Conservation (phyloP, 37 sponge, comb jelly and placozoan genomes). For the Petrosia ficiformis region DNA sequence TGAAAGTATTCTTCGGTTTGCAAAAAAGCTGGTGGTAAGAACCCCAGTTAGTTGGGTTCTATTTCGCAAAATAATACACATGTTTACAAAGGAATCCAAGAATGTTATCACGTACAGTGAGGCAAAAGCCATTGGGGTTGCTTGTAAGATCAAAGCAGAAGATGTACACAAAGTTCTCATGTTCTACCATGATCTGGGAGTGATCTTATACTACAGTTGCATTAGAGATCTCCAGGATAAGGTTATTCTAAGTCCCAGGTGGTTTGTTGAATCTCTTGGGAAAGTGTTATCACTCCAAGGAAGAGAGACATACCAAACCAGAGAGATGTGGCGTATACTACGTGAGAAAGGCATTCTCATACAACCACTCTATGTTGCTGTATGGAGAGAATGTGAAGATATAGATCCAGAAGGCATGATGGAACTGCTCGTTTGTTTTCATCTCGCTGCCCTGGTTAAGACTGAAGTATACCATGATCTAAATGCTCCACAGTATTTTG, state of each 20-base stretch:
- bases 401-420: not conserved
- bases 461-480: too few relatives aligned
- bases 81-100: slow-evolving; percentile 6
- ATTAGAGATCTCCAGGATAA: not conserved
- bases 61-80: slow-evolving; percentile 33
- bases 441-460: too few relatives aligned
- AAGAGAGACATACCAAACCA: not conserved
- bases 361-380: too few relatives aligned
- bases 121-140: slow-evolving; percentile 2
- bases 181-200: slow-evolving; percentile 54
- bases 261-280: slow-evolving; percentile 37
- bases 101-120: too few relatives aligned
- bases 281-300: slow-evolving; percentile 26
- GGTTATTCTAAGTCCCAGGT: slow-evolving; percentile 36
- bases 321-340: not conserved
- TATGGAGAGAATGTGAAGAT: too few relatives aligned
- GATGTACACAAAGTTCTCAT: too few relatives aligned
- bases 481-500: not conserved
- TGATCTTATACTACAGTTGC: slow-evolving; percentile 32
- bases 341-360: slow-evolving; percentile 2
- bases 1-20: slow-evolving; percentile 6
- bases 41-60: slow-evolving; percentile 49
- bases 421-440: too few relatives aligned
- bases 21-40: too few relatives aligned
- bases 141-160: slow-evolving; percentile 17